Evolutionary conservation across 2,888 invertebrate genomes (phyloP), one percentile per base, ranked within the genome.

Genomic region (Dryobota labecula): DNA sequence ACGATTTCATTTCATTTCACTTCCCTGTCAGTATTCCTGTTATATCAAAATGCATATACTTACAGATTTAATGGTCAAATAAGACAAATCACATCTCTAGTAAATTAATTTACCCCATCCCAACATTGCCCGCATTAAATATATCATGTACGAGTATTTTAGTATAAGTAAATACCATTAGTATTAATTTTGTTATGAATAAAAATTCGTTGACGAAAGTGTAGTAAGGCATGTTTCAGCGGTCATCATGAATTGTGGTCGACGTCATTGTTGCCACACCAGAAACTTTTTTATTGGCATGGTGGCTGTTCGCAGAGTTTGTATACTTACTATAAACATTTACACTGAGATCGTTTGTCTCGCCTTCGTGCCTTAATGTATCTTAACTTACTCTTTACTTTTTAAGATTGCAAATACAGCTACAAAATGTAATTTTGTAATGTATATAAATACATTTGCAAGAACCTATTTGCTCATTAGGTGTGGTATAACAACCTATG

Each of bases 161-260:
- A n/a, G n/a, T n/a, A n/a, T n/a, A n/a, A n/a, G n/a, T n/a, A n/a
- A n/a, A n/a, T n/a, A n/a, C n/a, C n/a, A n/a, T n/a, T n/a, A n/a
- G n/a, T n/a, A n/a, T n/a, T n/a, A n/a, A 27, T 27, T 67, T 57
- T 41, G 6, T 33, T 5, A n/a, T 8, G 11, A 41, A 51, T 27
- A 62, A 43, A 51, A 30, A 15, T 49, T 30, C 1, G 18, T 15
- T 56, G 30, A 61, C 30, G 27, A 47, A 60, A 51, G n/a, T 60
- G n/a, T 8, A 9, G 47, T 61, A 49, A 41, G 43, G 38, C 33
- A 47, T 60, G 27, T 53, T 53, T 51, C 38, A 76, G 43, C 45
- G 24, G 53, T 13, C 53, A 43, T 45, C 38, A 38, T 56, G 51
- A 54, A 51, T 64, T 56, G 54, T 36, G 8, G 36, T 33, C 7